phyloP scores from a whole-genome alignment of 2,888 invertebrate genomes.

The Noctua fimbriata region DNA sequence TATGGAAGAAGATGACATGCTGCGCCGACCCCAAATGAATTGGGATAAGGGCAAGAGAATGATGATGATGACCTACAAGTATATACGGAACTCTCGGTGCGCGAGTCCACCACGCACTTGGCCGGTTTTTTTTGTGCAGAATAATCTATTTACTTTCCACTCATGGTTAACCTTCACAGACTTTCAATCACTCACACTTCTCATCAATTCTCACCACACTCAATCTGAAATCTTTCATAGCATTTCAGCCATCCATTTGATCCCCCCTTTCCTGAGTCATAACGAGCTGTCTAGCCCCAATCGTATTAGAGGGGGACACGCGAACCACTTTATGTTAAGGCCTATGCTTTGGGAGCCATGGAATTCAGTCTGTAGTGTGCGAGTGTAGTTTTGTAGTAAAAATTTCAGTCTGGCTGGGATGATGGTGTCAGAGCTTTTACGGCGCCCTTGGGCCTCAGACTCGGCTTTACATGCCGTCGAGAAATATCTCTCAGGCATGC shows the following conservation, averaged over 20 bases:
- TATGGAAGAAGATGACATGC: too few species aligned
- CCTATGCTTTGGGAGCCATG: background rate
- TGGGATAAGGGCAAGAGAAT: too few species aligned
- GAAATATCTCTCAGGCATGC: too few species aligned
- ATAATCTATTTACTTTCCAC: background rate
- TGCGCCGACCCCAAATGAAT: too few species aligned
- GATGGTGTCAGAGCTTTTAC: background rate
- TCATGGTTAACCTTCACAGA: background rate
- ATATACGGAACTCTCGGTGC: too few species aligned
- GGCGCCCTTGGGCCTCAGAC: too few species aligned
- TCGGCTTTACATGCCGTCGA: too few species aligned
- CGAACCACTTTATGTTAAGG: conserved; percentile 37
- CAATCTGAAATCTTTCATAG: conserved; percentile 14
- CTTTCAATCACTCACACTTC: background rate
- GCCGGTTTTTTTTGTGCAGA: background rate
- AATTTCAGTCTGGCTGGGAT: conserved; percentile 10
- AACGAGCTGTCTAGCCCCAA: conserved; percentile 36
- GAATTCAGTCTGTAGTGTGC: conserved; percentile 22
- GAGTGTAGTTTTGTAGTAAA: background rate
- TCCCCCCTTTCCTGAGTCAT: conserved; percentile 28
- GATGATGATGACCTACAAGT: too few species aligned
- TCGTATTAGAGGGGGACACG: conserved; percentile 23
- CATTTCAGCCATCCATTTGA: conserved; percentile 23
- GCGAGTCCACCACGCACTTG: too few species aligned
- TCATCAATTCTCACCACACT: conserved; percentile 7